Conservation (phyloP, 2,888 invertebrate species). For the Volucella inflata region DNA sequence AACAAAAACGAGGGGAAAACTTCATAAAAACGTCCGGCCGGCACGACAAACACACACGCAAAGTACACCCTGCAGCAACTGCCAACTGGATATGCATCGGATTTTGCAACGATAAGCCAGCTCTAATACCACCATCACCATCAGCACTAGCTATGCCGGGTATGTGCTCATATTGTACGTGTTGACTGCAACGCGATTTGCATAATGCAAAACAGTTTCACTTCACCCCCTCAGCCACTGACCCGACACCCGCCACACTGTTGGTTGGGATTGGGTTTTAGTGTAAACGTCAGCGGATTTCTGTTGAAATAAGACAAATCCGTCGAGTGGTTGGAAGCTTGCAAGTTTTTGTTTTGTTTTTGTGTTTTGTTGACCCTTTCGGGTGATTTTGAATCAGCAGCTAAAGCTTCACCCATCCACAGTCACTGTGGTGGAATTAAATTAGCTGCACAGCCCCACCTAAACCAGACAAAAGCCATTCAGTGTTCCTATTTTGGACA, state of each 20-base stretch:
- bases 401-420: slow-evolving; percentile 21
- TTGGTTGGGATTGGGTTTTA: slow-evolving; percentile 17
- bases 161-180: slow-evolving; percentile 44
- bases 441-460: slow-evolving; percentile 41
- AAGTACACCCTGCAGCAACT: slow-evolving; percentile 27
- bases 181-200: slow-evolving; percentile 62
- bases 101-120: slow-evolving; percentile 53
- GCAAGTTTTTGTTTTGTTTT: no score
- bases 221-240: slow-evolving; percentile 3
- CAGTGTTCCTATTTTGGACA: slow-evolving; percentile 65
- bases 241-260: not conserved
- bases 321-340: slow-evolving; percentile 3
- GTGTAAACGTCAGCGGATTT: slow-evolving; percentile 27
- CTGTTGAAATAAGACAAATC: slow-evolving; percentile 18
- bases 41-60: slow-evolving; percentile 47
- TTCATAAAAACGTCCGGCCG: slow-evolving; percentile 68
- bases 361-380: slow-evolving; percentile 42
- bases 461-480: slow-evolving; percentile 40
- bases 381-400: no score
- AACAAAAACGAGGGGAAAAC: slow-evolving; percentile 43
- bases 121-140: slow-evolving; percentile 5
- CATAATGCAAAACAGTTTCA: slow-evolving; percentile 58
- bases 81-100: slow-evolving; percentile 61
- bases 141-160: slow-evolving; percentile 22
- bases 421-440: slow-evolving; percentile 39